These are phyloP conservation scores for Leptatherina wallacei DNA, from an alignment of 2,797 vertebrate species.

Conservation along the genomic window DNA sequence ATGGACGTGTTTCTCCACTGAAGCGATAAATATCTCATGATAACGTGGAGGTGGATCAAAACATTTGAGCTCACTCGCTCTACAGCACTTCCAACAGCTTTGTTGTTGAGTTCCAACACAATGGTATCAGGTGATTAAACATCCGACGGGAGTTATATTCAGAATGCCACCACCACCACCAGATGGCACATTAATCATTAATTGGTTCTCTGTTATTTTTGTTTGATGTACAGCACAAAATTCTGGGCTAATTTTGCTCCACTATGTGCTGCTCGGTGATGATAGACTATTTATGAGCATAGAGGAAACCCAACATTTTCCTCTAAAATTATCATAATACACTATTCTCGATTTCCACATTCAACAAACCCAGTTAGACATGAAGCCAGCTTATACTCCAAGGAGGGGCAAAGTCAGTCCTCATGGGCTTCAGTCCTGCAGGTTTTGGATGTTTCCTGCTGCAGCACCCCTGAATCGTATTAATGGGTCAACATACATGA, in stretches of 20 bases:
- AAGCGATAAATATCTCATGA: constrained; percentile 68
- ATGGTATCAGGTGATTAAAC: constrained; percentile 83
- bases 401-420: no score
- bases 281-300: constrained; percentile 70
- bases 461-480: no score
- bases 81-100: constrained; percentile 62
- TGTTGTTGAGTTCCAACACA: constrained; percentile 78
- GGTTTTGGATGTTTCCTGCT: no score
- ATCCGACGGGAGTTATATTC: constrained; percentile 80
- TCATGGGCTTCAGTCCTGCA: no score
- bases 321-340: constrained; percentile 65
- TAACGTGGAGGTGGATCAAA: constrained; percentile 75
- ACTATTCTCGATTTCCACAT: constrained; percentile 43
- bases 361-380: constrained; percentile 54
- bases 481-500: no score
- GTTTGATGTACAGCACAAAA: constrained; percentile 70
- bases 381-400: constrained; percentile 31
- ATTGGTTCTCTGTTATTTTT: constrained; percentile 73
- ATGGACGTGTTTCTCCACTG: constrained; percentile 53
- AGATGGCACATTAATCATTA: constrained; percentile 84
- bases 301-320: constrained; percentile 66
- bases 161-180: constrained; percentile 70
- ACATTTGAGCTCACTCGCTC: constrained; percentile 72
- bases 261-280: constrained; percentile 46
- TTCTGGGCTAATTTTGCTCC: constrained; percentile 60